Evolutionary conservation across 2,113 vertebrate species (phyloP), one percentile per base, ranked within the genome.

Genomic region (Xiphias gladius): DNA sequence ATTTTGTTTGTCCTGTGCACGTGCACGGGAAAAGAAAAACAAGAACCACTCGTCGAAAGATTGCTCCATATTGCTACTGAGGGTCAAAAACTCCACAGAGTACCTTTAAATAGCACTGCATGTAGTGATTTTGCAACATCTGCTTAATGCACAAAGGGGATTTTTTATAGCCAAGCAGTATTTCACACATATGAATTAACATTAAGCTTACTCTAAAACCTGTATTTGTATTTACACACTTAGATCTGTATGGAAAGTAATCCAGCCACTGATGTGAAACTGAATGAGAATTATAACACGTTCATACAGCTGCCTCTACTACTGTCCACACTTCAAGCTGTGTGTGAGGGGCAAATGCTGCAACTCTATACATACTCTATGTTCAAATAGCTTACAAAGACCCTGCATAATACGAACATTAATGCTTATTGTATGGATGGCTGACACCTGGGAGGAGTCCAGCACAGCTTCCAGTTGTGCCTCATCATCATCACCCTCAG

Each of bases 391-490:
- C n/a, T 50, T 35, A 16, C 32, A 70, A 12, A 64, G n/a, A 62
- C 30, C 20, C 24, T 43, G 12, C 50, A 17, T 48, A 37, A 54
- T 35, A 55, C 59, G 35, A 69, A 63, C 26, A 67, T 48, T 19
- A 26, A 66, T 79, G 37, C 75, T 77, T 52, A 72, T 35, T 39
- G 68, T 35, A 30, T 8, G 26, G 28, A 88, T 67, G 59, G 59
- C 9, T 75, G 41, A 69, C 69, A 79, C 62, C 80, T 82, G 72
- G 41, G 20, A 35, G 24, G 50, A 69, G 61, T 57, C 69, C 75
- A 64, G 76, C 20, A 55, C 67, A 58, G 22, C 39, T 80, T 84
- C 74, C 76, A 86, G 75, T 81, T 58, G 75, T 83, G 58, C 70
- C 67, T 85, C 83, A 89, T 89, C 86, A 69, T 73, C 26, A 68